phyloP scores from a whole-genome alignment of 2,113 vertebrate genomes.

The Cebidichthys violaceus region DNA sequence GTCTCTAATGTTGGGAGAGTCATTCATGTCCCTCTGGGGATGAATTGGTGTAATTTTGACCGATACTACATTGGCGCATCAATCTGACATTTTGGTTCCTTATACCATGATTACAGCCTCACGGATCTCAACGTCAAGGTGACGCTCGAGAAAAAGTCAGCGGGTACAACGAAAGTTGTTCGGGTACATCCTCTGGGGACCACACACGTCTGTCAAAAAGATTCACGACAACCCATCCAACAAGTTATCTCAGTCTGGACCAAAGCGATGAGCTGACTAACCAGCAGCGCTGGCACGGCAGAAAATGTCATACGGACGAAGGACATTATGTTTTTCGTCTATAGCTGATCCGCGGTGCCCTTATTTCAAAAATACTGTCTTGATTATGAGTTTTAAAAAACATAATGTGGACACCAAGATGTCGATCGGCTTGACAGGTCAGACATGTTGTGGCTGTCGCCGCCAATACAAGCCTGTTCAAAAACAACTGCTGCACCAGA shows the following conservation, averaged over 20 bases:
- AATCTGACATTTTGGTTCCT: neutral
- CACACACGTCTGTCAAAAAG: neutral
- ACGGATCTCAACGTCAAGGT: neutral
- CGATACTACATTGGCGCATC: neutral
- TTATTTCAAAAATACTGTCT: neutral
- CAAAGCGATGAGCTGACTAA: neutral
- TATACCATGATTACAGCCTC: neutral
- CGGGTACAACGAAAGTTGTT: neutral
- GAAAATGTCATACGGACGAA: neutral
- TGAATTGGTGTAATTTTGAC: neutral
- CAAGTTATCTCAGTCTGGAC: neutral
- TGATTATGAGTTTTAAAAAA: neutral
- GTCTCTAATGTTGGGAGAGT: too few species aligned
- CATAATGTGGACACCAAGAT: neutral
- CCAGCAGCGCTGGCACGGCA: neutral
- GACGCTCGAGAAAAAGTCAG: neutral
- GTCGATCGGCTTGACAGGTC: slow-evolving; percentile 6
- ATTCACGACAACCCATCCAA: neutral
- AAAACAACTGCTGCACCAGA: slow-evolving; percentile 10
- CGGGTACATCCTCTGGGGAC: neutral
- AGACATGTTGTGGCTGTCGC: neutral
- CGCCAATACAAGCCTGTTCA: slow-evolving; percentile 6
- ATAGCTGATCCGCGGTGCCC: neutral
- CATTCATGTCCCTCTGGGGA: neutral
- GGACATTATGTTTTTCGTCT: neutral